Conservation (phyloP, 2,797 vertebrate species). For the Poecilia picta region DNA sequence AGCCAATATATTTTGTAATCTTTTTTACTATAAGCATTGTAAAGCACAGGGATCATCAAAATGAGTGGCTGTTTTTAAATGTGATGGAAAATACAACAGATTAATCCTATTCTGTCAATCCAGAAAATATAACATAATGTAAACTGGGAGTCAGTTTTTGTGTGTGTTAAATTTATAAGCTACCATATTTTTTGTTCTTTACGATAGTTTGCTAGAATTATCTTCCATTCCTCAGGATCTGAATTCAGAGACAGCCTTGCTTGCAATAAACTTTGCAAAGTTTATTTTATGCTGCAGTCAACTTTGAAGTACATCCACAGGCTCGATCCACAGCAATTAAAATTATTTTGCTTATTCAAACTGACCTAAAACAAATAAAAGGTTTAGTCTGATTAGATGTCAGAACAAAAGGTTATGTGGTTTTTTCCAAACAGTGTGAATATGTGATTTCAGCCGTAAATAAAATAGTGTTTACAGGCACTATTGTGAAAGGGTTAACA, state of each 20-base stretch:
- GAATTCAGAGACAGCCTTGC: neutral
- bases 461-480: neutral
- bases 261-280: neutral
- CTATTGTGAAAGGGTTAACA: slow-evolving; percentile 13
- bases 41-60: neutral
- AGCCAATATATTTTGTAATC: neutral
- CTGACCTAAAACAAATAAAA: too few relatives aligned
- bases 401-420: neutral
- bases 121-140: neutral
- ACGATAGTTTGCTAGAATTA: neutral
- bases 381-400: neutral
- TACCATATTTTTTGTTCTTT: neutral
- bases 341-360: neutral
- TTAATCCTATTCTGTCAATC: neutral
- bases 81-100: neutral
- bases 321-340: too few relatives aligned
- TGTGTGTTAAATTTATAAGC: neutral
- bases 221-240: neutral
- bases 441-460: neutral
- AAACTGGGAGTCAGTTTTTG: neutral
- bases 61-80: neutral
- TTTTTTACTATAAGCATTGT: neutral
- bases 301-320: neutral
- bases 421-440: neutral
- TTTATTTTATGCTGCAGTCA: neutral